Conservation (phyloP, 2,113 vertebrate species). For the Piprites chloris region DNA sequence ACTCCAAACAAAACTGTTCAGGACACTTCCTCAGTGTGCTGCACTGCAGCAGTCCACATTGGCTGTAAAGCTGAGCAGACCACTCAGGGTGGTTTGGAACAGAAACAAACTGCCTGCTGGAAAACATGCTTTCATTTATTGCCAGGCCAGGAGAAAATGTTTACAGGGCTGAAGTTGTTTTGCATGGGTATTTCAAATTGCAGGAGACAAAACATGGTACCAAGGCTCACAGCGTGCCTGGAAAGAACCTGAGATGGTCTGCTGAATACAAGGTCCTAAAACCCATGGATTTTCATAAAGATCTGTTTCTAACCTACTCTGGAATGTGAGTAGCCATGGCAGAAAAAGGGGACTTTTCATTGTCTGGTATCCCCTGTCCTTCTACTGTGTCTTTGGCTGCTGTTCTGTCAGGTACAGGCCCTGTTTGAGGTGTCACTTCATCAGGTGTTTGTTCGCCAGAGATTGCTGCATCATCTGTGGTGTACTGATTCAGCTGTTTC, state of each 20-base stretch:
- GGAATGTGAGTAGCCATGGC: neutral
- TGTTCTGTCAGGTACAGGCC: neutral
- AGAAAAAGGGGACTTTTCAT: neutral
- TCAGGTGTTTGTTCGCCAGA: neutral
- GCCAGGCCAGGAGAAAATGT: neutral
- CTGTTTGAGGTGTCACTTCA: neutral
- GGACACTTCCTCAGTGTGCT: neutral
- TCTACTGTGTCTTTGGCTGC: neutral
- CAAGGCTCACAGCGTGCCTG: neutral
- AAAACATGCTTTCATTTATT: neutral
- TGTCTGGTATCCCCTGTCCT: neutral
- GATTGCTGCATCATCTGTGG: neutral
- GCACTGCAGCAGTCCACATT: accelerated
- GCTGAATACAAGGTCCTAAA: neutral
- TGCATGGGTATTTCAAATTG: neutral
- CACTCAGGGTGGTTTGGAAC: neutral
- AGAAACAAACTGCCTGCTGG: neutral
- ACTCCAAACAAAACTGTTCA: neutral
- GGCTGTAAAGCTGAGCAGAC: neutral
- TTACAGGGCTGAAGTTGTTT: neutral
- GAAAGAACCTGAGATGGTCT: neutral
- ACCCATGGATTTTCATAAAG: neutral
- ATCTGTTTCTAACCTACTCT: neutral
- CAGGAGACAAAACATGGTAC: neutral
- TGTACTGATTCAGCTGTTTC: neutral